phyloP scores from a whole-genome alignment of 2,113 vertebrate genomes.

The Bubo scandiacus region DNA sequence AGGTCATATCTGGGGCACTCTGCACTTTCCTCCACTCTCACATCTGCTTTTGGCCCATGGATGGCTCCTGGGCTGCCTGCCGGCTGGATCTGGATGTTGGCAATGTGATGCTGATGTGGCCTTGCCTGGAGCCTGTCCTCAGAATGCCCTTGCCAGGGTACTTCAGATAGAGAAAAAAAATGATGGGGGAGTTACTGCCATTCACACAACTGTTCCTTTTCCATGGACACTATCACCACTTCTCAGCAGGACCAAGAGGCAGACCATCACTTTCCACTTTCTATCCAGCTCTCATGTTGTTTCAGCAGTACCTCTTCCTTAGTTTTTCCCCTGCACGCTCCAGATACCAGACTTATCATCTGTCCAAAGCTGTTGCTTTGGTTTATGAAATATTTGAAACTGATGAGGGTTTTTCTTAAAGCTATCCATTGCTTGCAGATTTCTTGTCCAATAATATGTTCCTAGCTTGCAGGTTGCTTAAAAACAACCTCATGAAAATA shows the following conservation, averaged over 20 bases:
- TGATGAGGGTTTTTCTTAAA: not conserved
- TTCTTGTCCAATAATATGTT: not conserved
- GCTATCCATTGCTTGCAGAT: not conserved
- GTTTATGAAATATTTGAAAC: not conserved
- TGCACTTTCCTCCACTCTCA: not conserved
- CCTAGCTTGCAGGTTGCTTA: not conserved
- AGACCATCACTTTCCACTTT: not conserved
- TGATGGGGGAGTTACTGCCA: not conserved
- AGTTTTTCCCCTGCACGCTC: not conserved
- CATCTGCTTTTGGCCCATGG: not conserved
- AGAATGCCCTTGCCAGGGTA: not conserved
- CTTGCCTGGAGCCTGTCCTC: not conserved
- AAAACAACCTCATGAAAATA: not conserved
- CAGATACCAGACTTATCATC: not conserved
- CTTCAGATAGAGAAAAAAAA: not conserved
- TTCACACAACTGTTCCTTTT: not conserved
- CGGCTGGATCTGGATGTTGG: not conserved
- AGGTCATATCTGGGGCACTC: accelerated
- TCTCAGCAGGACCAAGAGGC: not conserved
- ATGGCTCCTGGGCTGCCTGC: not conserved
- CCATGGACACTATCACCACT: not conserved
- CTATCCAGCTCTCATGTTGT: not conserved
- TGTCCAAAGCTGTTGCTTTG: not conserved
- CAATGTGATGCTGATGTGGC: not conserved
- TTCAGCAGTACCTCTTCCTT: not conserved